Evolutionary conservation across 2,888 invertebrate genomes (phyloP).

Genomic region (Cantharis rustica): DNA sequence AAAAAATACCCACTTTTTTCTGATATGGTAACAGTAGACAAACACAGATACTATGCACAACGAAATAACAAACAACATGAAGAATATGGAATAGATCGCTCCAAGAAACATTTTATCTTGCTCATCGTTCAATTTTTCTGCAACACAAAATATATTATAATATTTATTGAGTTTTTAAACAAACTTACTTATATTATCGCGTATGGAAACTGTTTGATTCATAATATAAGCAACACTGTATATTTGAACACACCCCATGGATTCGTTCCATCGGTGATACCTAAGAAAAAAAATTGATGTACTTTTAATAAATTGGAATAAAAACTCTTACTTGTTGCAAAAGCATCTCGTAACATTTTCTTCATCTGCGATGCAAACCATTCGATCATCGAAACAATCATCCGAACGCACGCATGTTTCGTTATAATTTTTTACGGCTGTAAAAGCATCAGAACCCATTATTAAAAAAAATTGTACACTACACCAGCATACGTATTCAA

Average conservation of each 20-base stretch:
- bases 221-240: slow-evolving; percentile 17
- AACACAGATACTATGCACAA: neutral
- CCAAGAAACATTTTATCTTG: slow-evolving; percentile 9
- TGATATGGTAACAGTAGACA: slow-evolving; percentile 6
- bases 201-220: slow-evolving; percentile 6
- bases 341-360: slow-evolving; percentile 21
- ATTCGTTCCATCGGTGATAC: slow-evolving; percentile 33
- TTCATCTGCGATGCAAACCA: slow-evolving; percentile 25
- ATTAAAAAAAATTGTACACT: neutral
- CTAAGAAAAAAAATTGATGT: slow-evolving; percentile 14
- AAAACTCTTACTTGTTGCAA: slow-evolving; percentile 30
- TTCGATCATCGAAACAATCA: slow-evolving; percentile 34
- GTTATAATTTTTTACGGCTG: slow-evolving; percentile 28
- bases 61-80: slow-evolving; percentile 10
- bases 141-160: neutral
- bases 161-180: neutral
- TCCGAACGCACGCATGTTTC: slow-evolving; percentile 28
- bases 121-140: neutral
- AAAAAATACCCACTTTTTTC: slow-evolving; percentile 8
- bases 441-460: slow-evolving; percentile 2
- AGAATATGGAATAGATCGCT: slow-evolving; percentile 5
- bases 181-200: slow-evolving; percentile 2
- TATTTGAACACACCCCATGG: slow-evolving; percentile 29
- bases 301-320: neutral
- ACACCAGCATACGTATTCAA: neutral